These are phyloP conservation scores for Flexamia atlantica DNA, from an alignment of 2,888 invertebrate genomes.

Conservation along the genomic window DNA sequence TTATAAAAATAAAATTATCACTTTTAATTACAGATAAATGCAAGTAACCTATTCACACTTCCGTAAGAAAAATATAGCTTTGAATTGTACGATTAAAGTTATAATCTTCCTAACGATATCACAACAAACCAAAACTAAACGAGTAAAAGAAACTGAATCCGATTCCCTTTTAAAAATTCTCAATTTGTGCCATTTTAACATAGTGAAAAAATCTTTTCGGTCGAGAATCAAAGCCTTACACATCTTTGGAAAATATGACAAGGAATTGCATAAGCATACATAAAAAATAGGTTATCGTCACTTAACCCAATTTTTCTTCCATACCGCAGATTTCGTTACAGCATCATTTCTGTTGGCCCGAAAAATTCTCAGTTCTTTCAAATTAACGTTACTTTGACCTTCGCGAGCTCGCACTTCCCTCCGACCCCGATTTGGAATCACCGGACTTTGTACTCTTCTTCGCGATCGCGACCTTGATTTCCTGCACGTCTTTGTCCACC, in stretches of 20 bases:
- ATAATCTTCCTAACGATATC: constrained; percentile 1
- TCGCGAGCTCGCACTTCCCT: not conserved
- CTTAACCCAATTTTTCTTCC: too few relatives aligned
- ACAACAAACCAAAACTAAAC: constrained; percentile 10
- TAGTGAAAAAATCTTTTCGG: too few relatives aligned
- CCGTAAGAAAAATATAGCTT: constrained; percentile 39
- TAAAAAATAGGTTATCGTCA: too few relatives aligned
- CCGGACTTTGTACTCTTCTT: not conserved
- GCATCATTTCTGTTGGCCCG: not conserved
- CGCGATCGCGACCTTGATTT: not conserved
- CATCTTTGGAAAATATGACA: too few relatives aligned
- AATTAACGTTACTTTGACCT: constrained; percentile 1
- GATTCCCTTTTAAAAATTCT: too few relatives aligned
- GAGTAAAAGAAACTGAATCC: too few relatives aligned
- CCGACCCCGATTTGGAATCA: not conserved
- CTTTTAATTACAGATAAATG: constrained; percentile 35
- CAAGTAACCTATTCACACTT: constrained; percentile 25
- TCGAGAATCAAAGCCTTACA: not conserved
- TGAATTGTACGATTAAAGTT: constrained; percentile 2
- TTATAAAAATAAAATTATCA: constrained; percentile 57
- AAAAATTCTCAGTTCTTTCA: not conserved
- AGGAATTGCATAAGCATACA: too few relatives aligned
- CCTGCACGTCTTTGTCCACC: not conserved
- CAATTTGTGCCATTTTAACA: too few relatives aligned
- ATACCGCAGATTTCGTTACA: too few relatives aligned